phyloP scores from a whole-genome alignment of 2,797 vertebrate genomes.

The Rhyacichthys aspro region DNA sequence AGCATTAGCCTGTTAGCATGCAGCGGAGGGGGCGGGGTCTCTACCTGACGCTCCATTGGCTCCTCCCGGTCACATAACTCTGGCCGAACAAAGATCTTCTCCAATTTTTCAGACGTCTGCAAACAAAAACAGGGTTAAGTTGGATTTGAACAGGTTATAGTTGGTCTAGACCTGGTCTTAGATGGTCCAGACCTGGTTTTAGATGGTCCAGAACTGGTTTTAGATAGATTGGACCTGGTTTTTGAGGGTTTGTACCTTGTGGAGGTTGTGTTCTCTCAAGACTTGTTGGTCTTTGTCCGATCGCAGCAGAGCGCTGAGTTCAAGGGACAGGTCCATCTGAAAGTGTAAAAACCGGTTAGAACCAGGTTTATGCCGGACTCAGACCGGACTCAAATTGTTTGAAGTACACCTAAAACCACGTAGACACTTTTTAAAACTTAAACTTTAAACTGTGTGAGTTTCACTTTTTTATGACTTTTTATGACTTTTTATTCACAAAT shows the following conservation, averaged over 20 bases:
- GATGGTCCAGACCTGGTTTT: neutral
- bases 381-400: too few relatives aligned
- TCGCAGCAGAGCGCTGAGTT: slow-evolving; percentile 90
- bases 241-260: slow-evolving; percentile 47
- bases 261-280: slow-evolving; percentile 78
- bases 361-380: neutral
- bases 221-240: too few relatives aligned
- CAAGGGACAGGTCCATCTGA: slow-evolving; percentile 86
- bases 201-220: too few relatives aligned
- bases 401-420: too few relatives aligned
- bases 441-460: too few relatives aligned
- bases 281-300: slow-evolving; percentile 88
- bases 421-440: too few relatives aligned
- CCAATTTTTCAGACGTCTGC: slow-evolving; percentile 84
- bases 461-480: too few relatives aligned
- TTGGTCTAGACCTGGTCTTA: neutral
- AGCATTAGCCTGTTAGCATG: slow-evolving; percentile 21
- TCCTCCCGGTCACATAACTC: slow-evolving; percentile 55
- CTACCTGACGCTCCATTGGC: slow-evolving; percentile 66
- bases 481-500: too few relatives aligned
- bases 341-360: slow-evolving; percentile 48
- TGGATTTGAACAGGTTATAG: neutral
- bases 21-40: slow-evolving; percentile 29
- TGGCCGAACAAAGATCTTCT: slow-evolving; percentile 48
- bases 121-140: slow-evolving; percentile 21